A percentile compares a stretch with the other conserved stretches of the same genome.
Evolutionary conservation across 2,113 vertebrate genomes (phyloP).

Genomic region (Burhinus oedicnemus): DNA sequence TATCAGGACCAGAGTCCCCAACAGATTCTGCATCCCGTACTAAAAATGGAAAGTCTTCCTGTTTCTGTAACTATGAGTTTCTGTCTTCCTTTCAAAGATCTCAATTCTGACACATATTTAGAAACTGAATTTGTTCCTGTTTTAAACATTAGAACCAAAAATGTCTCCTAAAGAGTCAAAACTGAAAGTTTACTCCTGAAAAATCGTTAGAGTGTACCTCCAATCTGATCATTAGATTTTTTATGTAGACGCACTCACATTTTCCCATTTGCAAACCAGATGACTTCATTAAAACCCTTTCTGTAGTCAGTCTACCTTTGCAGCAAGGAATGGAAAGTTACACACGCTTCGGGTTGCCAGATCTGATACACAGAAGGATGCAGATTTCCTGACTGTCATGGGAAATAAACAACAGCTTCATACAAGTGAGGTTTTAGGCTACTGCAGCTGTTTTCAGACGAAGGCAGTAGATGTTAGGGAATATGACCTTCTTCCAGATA

Average conservation of each 20-base stretch:
- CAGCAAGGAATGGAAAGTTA: background rate
- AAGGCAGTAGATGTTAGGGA: background rate
- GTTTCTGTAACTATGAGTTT: background rate
- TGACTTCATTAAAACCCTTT: background rate
- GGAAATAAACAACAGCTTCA: background rate
- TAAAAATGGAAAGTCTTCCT: background rate
- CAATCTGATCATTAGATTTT: fast-evolving
- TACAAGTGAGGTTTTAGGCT: background rate
- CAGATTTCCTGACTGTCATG: background rate
- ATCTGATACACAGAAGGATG: background rate
- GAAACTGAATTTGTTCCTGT: background rate
- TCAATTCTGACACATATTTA: background rate
- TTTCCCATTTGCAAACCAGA: background rate
- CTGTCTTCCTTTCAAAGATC: background rate
- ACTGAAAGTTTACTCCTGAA: background rate
- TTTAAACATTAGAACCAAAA: background rate
- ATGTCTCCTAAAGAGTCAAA: background rate
- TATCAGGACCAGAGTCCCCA: background rate
- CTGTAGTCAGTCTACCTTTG: background rate
- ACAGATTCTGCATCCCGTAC: background rate
- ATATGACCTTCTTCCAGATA: background rate
- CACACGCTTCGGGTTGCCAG: background rate
- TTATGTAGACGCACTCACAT: fast-evolving
- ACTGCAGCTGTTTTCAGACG: background rate
- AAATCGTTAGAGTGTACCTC: background rate